Evolutionary conservation across 2,113 vertebrate species (phyloP).

Genomic region (Gopherus evgoodei): DNA sequence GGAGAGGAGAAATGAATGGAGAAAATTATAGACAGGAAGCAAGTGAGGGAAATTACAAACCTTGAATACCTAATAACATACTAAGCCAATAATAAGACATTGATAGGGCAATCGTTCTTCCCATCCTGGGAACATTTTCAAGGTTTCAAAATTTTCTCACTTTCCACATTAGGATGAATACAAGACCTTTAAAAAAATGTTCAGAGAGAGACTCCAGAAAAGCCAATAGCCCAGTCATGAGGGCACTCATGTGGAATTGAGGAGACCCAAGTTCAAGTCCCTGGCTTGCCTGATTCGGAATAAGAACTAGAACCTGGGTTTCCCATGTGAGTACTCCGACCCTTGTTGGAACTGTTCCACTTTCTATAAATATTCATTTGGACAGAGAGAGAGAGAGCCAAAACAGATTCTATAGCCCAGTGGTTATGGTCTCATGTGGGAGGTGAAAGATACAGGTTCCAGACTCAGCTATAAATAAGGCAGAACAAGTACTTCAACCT

Average conservation of each 20-base stretch:
- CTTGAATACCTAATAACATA: not conserved
- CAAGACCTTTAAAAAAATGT: not conserved
- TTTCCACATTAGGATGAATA: not conserved
- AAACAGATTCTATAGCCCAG: fast-evolving
- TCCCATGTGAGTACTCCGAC: not conserved
- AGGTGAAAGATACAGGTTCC: not conserved
- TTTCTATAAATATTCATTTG: slow-evolving; percentile 27
- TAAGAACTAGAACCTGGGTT: not conserved
- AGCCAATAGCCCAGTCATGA: not conserved
- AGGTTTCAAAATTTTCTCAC: not conserved
- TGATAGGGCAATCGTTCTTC: not conserved
- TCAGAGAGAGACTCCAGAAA: not conserved
- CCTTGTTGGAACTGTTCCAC: not conserved
- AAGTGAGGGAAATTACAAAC: not conserved
- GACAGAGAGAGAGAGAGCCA: slow-evolving; percentile 4
- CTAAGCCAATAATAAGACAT: not conserved
- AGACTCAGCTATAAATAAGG: not conserved
- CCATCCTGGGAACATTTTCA: not conserved
- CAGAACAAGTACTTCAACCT: not conserved
- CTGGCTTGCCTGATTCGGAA: not conserved
- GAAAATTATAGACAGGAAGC: not conserved
- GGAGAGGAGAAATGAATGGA: not conserved
- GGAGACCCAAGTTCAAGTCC: not conserved
- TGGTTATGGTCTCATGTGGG: not conserved
- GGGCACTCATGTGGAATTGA: not conserved